phyloP scores from a whole-genome alignment of 1,140 invertebrate genomes.

The Ephestia elutella region DNA sequence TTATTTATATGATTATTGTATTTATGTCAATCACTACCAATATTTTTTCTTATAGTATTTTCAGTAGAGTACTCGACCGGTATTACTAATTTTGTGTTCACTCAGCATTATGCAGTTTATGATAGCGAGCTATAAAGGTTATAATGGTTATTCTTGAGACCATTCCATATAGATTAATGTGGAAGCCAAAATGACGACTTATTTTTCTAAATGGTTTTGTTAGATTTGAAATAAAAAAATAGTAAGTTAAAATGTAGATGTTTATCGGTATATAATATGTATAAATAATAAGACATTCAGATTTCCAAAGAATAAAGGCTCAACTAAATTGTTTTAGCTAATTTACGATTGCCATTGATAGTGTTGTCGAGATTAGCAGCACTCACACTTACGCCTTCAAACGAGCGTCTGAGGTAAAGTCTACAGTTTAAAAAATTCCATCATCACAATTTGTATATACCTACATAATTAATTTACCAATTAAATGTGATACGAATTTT shows the following conservation, averaged over 20 bases:
- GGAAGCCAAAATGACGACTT: slow-evolving; percentile 72
- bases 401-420: not conserved
- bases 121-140: slow-evolving; percentile 30
- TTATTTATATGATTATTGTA: slow-evolving; percentile 19
- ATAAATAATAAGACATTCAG: slow-evolving; percentile 55
- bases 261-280: slow-evolving; percentile 58
- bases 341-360: slow-evolving; percentile 43
- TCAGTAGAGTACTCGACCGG: not conserved
- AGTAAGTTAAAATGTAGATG: slow-evolving; percentile 62
- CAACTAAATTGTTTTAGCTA: slow-evolving; percentile 67
- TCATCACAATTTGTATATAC: slow-evolving; percentile 45
- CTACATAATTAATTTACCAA: slow-evolving; percentile 52
- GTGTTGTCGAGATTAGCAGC: slow-evolving; percentile 12
- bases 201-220: slow-evolving; percentile 73
- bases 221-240: slow-evolving; percentile 63
- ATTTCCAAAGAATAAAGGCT: slow-evolving; percentile 72
- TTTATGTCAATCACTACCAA: slow-evolving; percentile 15
- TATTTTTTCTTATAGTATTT: not conserved
- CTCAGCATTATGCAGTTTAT: slow-evolving; percentile 17
- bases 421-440: slow-evolving; percentile 5
- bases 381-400: not conserved
- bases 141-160: slow-evolving; percentile 63
- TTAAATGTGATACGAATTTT: slow-evolving; percentile 61
- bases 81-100: slow-evolving; percentile 18
- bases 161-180: slow-evolving; percentile 69